A percentile compares a stretch with the other conserved stretches of the same genome.
phyloP scores from a whole-genome alignment of 2,888 invertebrate species.

The Oscheius sp. region DNA sequence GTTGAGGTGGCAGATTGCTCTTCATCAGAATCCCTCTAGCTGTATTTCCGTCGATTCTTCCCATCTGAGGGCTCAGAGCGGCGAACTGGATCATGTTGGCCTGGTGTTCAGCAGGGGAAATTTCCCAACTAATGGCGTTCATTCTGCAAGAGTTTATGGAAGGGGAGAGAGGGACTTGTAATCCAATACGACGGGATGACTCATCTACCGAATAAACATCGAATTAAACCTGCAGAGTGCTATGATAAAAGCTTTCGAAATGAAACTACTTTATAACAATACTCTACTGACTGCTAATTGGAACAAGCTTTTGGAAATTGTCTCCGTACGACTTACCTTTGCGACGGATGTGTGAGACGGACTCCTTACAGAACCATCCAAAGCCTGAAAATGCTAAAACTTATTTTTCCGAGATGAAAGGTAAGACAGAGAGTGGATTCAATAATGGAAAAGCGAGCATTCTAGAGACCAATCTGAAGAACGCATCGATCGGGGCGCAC shows the following conservation, averaged over 20 bases:
- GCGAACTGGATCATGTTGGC: constrained; percentile 64
- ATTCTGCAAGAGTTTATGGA: constrained; percentile 17
- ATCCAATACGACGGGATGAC: constrained; percentile 2
- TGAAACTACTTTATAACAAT: too few relatives aligned
- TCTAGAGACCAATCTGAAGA: constrained; percentile 3
- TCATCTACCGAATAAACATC: constrained; percentile 7
- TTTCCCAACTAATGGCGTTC: constrained; percentile 49
- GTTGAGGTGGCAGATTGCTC: constrained; percentile 87
- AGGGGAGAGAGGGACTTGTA: not conserved
- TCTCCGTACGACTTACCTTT: too few relatives aligned
- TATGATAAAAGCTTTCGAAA: too few relatives aligned
- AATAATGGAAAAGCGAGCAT: not conserved
- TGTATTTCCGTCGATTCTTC: constrained; percentile 56
- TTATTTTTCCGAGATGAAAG: too few relatives aligned
- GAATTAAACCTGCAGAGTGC: too few relatives aligned
- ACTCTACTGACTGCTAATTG: too few relatives aligned
- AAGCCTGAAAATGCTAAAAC: too few relatives aligned
- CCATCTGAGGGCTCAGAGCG: constrained; percentile 48
- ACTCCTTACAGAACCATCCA: too few relatives aligned
- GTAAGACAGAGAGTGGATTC: too few relatives aligned
- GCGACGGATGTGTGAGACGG: too few relatives aligned
- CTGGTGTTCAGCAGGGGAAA: constrained; percentile 64
- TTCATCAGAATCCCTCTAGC: constrained; percentile 92
- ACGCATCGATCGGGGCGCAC: constrained; percentile 30
- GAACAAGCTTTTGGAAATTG: too few relatives aligned